Evolutionary conservation across 1,140 invertebrate species (phyloP).

Genomic region (Penaeus vannamei): DNA sequence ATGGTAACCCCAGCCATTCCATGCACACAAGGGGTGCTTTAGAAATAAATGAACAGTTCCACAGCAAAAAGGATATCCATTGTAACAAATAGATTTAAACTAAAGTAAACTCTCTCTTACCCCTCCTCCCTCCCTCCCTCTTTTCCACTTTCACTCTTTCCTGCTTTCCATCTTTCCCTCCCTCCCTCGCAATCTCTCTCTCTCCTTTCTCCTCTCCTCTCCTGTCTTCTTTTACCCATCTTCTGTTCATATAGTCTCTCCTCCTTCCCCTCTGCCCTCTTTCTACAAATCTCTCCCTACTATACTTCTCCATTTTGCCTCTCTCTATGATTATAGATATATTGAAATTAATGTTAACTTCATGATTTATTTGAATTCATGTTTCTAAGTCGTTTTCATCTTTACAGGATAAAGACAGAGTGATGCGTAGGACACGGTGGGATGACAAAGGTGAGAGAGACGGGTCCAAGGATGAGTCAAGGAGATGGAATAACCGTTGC

Average conservation of each 20-base stretch:
- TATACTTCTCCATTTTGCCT: neutral
- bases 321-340: neutral
- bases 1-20: too few relatives aligned
- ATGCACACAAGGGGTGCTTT: too few relatives aligned
- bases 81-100: neutral
- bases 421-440: slow-evolving; percentile 50
- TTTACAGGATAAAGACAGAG: slow-evolving; percentile 26
- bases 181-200: too few relatives aligned
- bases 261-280: neutral
- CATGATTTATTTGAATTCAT: neutral
- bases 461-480: slow-evolving; percentile 49
- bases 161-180: too few relatives aligned
- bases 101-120: neutral
- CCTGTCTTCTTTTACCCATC: neutral
- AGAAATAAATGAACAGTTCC: too few relatives aligned
- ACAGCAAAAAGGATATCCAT: too few relatives aligned
- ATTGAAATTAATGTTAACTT: too few relatives aligned
- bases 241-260: neutral
- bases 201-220: neutral
- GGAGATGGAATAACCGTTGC: slow-evolving; percentile 50
- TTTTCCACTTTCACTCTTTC: neutral
- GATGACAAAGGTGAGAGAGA: slow-evolving; percentile 56
- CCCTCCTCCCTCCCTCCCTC: neutral
- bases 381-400: neutral
- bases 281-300: neutral